Evolutionary conservation across 2,797 vertebrate genomes (phyloP).

Genomic region (Adelosebastes latens): DNA sequence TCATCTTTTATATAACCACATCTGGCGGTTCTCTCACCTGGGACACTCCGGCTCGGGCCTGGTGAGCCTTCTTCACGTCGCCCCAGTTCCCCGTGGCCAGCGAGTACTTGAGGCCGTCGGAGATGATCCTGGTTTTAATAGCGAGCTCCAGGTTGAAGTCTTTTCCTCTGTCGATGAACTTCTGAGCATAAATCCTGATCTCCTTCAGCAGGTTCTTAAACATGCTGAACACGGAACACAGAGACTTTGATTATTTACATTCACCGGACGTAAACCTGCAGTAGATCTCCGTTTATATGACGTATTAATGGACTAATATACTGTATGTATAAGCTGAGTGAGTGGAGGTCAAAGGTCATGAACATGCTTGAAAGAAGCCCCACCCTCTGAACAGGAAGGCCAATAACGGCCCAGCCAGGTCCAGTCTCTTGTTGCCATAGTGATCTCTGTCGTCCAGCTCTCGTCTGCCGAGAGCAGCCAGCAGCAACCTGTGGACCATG

Average conservation of each 20-base stretch:
- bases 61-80: slow-evolving; percentile 98
- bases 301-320: too few species aligned
- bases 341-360: too few species aligned
- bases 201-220: slow-evolving; percentile 99
- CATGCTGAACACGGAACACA: slow-evolving; percentile 83
- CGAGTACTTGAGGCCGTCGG: slow-evolving; percentile 96
- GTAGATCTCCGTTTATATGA: background rate
- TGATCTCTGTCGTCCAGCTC: slow-evolving; percentile 99
- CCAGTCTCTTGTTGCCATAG: slow-evolving; percentile 98
- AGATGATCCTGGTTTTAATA: slow-evolving; percentile 98
- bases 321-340: background rate
- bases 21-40: slow-evolving; percentile 79
- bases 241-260: background rate
- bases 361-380: slow-evolving; percentile 11
- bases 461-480: slow-evolving; percentile 93
- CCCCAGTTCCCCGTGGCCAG: slow-evolving; percentile 99
- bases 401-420: slow-evolving; percentile 94
- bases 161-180: slow-evolving; percentile 97
- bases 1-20: too few species aligned
- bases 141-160: slow-evolving; percentile 98
- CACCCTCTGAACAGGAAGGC: slow-evolving; percentile 98
- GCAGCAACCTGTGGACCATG: slow-evolving; percentile 95
- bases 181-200: slow-evolving; percentile 97
- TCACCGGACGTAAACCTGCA: background rate
- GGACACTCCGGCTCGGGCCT: slow-evolving; percentile 96